Evolutionary conservation across 2,888 invertebrate species (phyloP), one percentile per base, ranked within the genome.

Genomic region (Gandaritis pyraliata): DNA sequence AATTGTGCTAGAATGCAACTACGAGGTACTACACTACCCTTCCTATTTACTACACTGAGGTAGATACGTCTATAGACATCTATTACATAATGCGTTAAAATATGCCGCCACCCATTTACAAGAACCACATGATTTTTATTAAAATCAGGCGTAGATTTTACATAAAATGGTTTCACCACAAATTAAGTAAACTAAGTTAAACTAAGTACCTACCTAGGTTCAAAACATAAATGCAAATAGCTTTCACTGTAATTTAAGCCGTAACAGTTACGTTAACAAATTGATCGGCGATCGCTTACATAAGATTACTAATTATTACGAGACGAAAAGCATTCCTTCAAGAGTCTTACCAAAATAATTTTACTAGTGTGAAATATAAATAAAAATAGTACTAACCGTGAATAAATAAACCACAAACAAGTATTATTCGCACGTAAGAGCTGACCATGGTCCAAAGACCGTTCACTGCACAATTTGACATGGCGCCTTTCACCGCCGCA

Each of bases 401-500:
- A 68, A 85, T 82, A 70, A 90, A 78, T 76, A 90, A 78, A 75
- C 85, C 88, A 86, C 88, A 87, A 69, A 90, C 80, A 64, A 88
- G 65, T 69, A 90, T 76, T 80, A 88, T 82, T 82, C 86, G 84
- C 85, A 84, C 80, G 74, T 78, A 78, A 58, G 76, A 64, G 69
- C 82, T 80, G 78, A 83, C 78, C 85, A 86, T 88, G 77, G 78
- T 74, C 72, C 82, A 81, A 71, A 72, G 76, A 75, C 78, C 68
- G 79, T 77, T 81, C 75, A 78, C 80, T 73, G 73, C 30, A 48
- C 30, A 48, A 48, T 5, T 75, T 75, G 80, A 80, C 88, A 88
- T 88, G 80, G 74, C 76, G 73, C 92, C 91, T 90, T 91, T 92
- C 91, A 91, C 91, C 82, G 86, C 68, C 89, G 88, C 86, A 80